Conservation (phyloP, 1,140 invertebrate species). For the Hypothenemus hampei region DNA sequence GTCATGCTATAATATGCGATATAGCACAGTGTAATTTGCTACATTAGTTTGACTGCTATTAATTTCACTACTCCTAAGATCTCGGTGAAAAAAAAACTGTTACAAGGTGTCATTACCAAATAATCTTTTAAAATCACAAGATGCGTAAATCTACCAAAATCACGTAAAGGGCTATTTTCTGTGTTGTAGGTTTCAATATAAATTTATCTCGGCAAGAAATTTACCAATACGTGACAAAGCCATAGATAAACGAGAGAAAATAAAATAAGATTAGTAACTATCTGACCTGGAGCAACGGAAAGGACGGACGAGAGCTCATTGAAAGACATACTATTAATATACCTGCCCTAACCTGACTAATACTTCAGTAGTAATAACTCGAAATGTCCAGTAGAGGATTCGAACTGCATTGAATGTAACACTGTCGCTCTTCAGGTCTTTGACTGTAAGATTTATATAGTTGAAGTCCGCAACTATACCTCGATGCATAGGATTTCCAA, state of each 20-base stretch:
- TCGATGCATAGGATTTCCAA: background rate
- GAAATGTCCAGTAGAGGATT: background rate
- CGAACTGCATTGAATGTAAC: background rate
- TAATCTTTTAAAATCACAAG: too few relatives aligned
- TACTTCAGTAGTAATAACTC: background rate
- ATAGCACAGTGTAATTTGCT: background rate
- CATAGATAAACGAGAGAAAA: background rate
- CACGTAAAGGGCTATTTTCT: too few relatives aligned
- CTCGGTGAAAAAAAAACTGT: too few relatives aligned
- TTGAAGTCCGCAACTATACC: background rate
- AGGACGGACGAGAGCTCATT: slow-evolving; percentile 2
- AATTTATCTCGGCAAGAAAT: background rate
- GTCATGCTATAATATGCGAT: background rate
- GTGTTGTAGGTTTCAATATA: too few relatives aligned
- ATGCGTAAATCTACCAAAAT: too few relatives aligned
- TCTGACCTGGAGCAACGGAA: background rate
- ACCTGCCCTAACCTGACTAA: slow-evolving; percentile 12
- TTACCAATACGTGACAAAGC: background rate
- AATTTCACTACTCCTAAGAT: too few relatives aligned
- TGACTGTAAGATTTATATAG: background rate
- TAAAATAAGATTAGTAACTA: background rate
- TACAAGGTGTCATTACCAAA: too few relatives aligned
- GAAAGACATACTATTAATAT: slow-evolving; percentile 13
- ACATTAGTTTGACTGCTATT: background rate
- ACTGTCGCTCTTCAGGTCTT: background rate